Evolutionary conservation across 1,140 invertebrate species (phyloP).

Genomic region (Papilio xuthus): DNA sequence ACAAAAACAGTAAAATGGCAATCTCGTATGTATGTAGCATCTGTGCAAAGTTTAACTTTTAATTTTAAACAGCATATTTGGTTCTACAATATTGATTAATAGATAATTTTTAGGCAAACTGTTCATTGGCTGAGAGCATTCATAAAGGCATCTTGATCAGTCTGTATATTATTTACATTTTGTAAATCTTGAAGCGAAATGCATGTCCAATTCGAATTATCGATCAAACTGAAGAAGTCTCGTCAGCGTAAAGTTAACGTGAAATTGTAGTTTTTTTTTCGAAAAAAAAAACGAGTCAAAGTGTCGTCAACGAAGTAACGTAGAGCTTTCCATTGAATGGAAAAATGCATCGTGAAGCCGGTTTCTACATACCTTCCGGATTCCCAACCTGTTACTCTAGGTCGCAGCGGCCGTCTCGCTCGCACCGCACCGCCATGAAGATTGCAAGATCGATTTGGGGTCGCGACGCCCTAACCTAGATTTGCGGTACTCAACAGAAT

Average conservation of each 20-base stretch:
- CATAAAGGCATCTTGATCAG: too few species aligned
- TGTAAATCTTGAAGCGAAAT: too few species aligned
- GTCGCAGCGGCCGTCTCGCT: conserved; percentile 70
- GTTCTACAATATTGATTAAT: too few species aligned
- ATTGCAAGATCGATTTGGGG: conserved; percentile 68
- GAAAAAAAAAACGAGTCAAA: conserved; percentile 52
- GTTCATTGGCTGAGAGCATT: too few species aligned
- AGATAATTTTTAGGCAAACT: too few species aligned
- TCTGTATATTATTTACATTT: too few species aligned
- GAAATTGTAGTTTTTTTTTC: not conserved
- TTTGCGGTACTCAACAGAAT: conserved; percentile 63
- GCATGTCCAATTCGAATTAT: too few species aligned
- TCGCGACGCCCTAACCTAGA: conserved; percentile 78
- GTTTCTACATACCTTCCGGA: conserved; percentile 78
- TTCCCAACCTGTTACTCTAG: conserved; percentile 80
- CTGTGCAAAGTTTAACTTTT: too few species aligned
- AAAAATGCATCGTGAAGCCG: conserved; percentile 77
- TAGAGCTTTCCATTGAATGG: conserved; percentile 79
- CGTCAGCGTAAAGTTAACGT: not conserved
- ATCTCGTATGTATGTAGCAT: too few species aligned
- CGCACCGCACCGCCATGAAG: conserved; percentile 51
- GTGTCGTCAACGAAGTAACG: conserved; percentile 61
- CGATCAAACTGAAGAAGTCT: not conserved
- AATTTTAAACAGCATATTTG: too few species aligned
- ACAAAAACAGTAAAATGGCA: too few species aligned